phyloP scores from a whole-genome alignment of 2,797 vertebrate genomes.

The Staurois parvus region DNA sequence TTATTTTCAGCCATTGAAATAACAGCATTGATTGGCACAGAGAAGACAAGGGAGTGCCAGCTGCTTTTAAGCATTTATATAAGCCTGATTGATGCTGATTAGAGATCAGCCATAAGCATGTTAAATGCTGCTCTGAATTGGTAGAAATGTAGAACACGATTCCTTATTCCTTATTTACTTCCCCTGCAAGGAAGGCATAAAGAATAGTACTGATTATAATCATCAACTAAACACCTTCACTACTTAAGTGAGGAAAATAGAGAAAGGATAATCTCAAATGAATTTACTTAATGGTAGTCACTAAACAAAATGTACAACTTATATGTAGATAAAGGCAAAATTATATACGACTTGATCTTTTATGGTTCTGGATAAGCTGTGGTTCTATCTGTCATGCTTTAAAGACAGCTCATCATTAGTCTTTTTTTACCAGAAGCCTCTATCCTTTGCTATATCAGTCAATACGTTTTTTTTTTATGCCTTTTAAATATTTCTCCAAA shows the following conservation, averaged over 20 bases:
- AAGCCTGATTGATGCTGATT: conserved; percentile 65
- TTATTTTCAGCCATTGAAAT: conserved; percentile 66
- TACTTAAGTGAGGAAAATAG: neutral
- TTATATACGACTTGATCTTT: neutral
- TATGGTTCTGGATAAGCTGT: neutral
- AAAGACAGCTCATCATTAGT: neutral
- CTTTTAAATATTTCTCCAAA: too few relatives aligned
- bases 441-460: too few relatives aligned
- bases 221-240: conserved; percentile 54
- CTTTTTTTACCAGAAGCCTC: too few relatives aligned
- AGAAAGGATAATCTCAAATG: conserved; percentile 2
- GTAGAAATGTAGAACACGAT: conserved; percentile 46
- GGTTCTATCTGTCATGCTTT: neutral
- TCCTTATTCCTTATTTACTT: conserved; percentile 62
- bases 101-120: conserved; percentile 52
- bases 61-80: conserved; percentile 58
- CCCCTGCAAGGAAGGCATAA: conserved; percentile 34
- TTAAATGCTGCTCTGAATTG: conserved; percentile 53
- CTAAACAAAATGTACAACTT: neutral
- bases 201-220: conserved; percentile 57
- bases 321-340: neutral
- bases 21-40: conserved; percentile 65
- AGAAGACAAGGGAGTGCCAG: conserved; percentile 60
- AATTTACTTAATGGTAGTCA: neutral
- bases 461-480: too few relatives aligned